Percentiles rank a stretch among this genome's conserved stretches.
phyloP scores from a whole-genome alignment of 2,113 vertebrate species.

The Eurypyga helias region DNA sequence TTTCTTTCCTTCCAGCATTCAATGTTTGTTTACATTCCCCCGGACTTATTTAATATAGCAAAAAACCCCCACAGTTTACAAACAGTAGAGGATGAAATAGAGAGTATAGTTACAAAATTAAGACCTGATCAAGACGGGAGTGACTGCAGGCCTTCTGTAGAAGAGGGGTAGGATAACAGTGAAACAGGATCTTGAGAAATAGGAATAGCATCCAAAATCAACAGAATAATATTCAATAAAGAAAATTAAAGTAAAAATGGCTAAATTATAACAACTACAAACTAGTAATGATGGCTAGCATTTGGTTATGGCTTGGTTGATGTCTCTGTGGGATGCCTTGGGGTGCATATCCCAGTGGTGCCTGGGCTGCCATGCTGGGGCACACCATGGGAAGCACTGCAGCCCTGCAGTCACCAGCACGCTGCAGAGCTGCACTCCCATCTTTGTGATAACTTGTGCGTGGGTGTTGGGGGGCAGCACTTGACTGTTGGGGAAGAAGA shows the following conservation, averaged over 20 bases:
- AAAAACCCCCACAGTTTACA: background rate
- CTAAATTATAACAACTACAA: background rate
- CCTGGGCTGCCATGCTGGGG: background rate
- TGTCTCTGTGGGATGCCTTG: background rate
- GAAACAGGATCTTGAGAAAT: background rate
- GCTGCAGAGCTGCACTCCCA: background rate
- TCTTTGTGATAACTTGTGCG: background rate
- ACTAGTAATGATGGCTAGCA: no score
- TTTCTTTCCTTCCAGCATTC: slow-evolving; percentile 38
- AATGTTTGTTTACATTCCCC: slow-evolving; percentile 55
- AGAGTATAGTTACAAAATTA: background rate
- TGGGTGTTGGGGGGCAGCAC: background rate
- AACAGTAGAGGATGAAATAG: slow-evolving; percentile 30
- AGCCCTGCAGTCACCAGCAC: background rate
- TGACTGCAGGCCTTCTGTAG: background rate
- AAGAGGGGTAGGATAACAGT: background rate
- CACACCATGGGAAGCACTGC: background rate
- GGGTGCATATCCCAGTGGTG: background rate
- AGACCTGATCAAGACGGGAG: background rate
- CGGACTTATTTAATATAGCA: slow-evolving; percentile 24
- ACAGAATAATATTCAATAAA: background rate
- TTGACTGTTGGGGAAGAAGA: background rate
- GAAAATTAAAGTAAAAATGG: background rate
- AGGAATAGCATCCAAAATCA: background rate
- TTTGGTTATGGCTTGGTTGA: background rate